Conservation (phyloP, 2,797 vertebrate genomes). For the Schizothorax lantsangensis region DNA sequence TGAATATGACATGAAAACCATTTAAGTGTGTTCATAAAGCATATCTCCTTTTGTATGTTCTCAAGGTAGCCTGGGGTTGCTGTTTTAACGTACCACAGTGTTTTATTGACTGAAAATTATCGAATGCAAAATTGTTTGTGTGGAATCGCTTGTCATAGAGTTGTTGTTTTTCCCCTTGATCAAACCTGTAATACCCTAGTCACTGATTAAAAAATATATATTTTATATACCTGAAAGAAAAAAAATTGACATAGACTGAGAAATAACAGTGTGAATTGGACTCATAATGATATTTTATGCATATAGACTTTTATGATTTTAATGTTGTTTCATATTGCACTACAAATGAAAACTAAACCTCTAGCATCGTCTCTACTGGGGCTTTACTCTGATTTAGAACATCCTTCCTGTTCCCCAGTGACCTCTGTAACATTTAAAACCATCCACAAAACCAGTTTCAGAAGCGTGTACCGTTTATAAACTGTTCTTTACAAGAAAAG, state of each 20-base stretch:
- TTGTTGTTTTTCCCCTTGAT: background rate
- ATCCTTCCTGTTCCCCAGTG: conserved; percentile 5
- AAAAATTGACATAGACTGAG: background rate
- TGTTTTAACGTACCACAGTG: background rate
- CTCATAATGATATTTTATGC: background rate
- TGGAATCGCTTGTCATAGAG: too few relatives aligned
- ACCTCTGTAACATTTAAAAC: background rate
- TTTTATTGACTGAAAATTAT: background rate
- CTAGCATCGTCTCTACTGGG: background rate
- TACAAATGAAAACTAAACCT: conserved; percentile 16
- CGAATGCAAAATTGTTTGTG: background rate
- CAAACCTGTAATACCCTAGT: background rate
- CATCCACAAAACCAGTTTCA: conserved; percentile 7
- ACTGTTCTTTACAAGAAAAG: background rate
- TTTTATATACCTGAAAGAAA: too few relatives aligned
- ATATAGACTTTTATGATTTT: background rate
- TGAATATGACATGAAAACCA: conserved; percentile 29
- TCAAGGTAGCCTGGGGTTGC: conserved; percentile 17
- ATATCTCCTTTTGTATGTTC: conserved; percentile 22
- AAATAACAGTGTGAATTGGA: background rate
- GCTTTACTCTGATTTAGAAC: conserved; percentile 29
- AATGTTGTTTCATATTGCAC: conserved; percentile 6
- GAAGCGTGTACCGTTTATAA: background rate
- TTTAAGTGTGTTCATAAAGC: conserved; percentile 35
- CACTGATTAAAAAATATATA: background rate